Evolutionary conservation across 2,113 vertebrate genomes (phyloP).

Genomic region (Murina feae): DNA sequence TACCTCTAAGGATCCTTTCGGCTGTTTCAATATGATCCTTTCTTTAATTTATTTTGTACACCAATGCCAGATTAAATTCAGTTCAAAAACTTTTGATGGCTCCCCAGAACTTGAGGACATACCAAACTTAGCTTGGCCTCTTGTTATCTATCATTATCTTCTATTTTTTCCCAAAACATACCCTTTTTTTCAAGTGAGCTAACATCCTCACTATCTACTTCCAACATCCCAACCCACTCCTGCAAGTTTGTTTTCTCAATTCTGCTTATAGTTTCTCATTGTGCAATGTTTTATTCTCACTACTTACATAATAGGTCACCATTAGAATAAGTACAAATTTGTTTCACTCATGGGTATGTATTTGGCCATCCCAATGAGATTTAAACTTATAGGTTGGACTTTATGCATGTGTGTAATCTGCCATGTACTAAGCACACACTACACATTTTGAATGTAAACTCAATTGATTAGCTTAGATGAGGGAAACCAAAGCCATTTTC

Average conservation of each 20-base stretch:
- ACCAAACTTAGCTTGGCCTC: not conserved
- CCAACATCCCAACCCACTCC: not conserved
- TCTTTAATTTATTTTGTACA: not conserved
- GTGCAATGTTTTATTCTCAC: not conserved
- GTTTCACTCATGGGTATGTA: not conserved
- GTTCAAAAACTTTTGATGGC: not conserved
- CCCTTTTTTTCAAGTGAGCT: not conserved
- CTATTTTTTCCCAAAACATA: not conserved
- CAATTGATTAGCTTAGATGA: not conserved
- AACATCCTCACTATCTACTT: not conserved
- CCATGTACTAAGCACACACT: not conserved
- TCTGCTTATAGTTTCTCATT: not conserved
- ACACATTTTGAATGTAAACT: not conserved
- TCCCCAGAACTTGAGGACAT: not conserved
- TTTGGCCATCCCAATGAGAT: not conserved
- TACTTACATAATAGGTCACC: not conserved
- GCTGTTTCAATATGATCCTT: not conserved
- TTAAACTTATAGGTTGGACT: not conserved
- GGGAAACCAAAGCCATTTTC: slow-evolving; percentile 20
- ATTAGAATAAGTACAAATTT: not conserved
- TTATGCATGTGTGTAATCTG: not conserved
- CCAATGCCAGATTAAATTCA: slow-evolving; percentile 23
- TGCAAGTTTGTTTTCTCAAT: not conserved
- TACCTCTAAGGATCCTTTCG: not conserved
- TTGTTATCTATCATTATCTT: not conserved